A percentile compares a stretch with the other conserved stretches of the same genome.
Evolutionary conservation across 1,140 invertebrate genomes (phyloP).

Genomic region (Holcopasites calliopsidis): DNA sequence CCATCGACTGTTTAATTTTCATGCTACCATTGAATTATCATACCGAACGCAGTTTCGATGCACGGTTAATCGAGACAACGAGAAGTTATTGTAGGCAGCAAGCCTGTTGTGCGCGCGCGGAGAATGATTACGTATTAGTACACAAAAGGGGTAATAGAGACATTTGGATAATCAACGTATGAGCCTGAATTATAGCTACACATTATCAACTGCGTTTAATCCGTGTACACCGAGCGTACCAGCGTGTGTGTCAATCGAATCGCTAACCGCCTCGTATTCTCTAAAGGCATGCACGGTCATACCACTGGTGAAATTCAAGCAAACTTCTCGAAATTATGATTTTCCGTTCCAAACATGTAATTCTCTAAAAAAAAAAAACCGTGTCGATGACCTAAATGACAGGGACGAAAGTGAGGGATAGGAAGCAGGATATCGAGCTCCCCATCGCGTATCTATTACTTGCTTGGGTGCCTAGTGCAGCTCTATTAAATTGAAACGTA

Average conservation of each 20-base stretch:
- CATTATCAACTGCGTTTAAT: constrained; percentile 9
- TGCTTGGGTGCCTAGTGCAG: constrained; percentile 4
- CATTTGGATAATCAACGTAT: neutral
- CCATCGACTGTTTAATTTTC: no score
- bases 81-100: no score
- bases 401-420: neutral
- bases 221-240: neutral
- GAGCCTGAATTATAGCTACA: neutral
- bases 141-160: neutral
- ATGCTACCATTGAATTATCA: no score
- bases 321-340: no score
- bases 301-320: no score
- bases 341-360: no score
- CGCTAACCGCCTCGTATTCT: constrained; percentile 11
- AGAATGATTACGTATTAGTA: neutral
- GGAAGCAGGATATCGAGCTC: neutral
- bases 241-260: constrained; percentile 8
- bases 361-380: no score
- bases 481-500: constrained; percentile 45
- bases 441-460: constrained; percentile 40
- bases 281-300: constrained; percentile 9
- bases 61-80: no score
- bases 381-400: neutral
- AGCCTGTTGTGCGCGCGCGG: neutral
- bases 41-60: no score